Conservation (phyloP, 2,888 invertebrate species). For the Luperina testacea region DNA sequence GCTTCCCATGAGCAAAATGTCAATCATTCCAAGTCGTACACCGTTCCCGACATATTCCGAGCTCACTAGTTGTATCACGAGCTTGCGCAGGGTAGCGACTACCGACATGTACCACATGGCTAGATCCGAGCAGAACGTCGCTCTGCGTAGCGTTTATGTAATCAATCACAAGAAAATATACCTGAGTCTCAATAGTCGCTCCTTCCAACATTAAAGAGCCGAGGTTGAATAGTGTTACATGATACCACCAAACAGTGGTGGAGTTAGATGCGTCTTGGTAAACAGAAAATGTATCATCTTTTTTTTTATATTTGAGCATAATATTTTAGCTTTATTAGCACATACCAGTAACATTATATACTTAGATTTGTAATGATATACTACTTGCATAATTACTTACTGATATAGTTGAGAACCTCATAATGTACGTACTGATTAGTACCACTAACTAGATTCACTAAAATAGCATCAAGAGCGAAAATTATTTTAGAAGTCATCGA, state of each 20-base stretch:
- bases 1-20: conserved; percentile 87
- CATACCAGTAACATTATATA: conserved; percentile 60
- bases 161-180: conserved; percentile 20
- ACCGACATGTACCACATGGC: conserved; percentile 43
- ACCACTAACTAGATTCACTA: conserved; percentile 53
- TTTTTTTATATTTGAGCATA: conserved; percentile 64
- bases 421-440: conserved; percentile 50
- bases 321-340: conserved; percentile 69
- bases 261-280: conserved; percentile 67
- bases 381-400: conserved; percentile 57
- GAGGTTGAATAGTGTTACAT: conserved; percentile 32
- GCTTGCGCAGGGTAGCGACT: conserved; percentile 72
- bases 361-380: conserved; percentile 55
- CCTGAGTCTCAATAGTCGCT: conserved; percentile 26
- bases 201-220: conserved; percentile 21
- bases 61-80: conserved; percentile 84
- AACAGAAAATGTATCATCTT: conserved; percentile 70
- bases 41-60: conserved; percentile 78
- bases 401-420: conserved; percentile 58
- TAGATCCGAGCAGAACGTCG: conserved; percentile 48
- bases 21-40: conserved; percentile 81
- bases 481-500: conserved; percentile 50
- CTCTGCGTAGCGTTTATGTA: conserved; percentile 55
- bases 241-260: conserved; percentile 47
- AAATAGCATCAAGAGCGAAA: conserved; percentile 44